Evolutionary conservation across 2,113 vertebrate species (phyloP), one percentile per base, ranked within the genome.

Genomic region (Odobenus rosmarus): DNA sequence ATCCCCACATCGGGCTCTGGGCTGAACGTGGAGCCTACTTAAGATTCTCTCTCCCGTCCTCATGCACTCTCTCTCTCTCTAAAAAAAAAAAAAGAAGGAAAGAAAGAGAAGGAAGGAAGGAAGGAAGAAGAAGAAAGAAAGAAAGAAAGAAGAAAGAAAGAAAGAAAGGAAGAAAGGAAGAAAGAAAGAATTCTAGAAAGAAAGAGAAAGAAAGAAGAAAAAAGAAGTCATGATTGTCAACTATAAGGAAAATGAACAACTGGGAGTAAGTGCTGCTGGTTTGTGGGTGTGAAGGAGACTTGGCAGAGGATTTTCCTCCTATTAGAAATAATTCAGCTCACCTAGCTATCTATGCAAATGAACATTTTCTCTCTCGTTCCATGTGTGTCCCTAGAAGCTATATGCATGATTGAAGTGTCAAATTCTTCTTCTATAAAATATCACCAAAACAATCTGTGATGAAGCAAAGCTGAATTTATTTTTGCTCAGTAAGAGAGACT

Each of bases 241-340:
- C 13, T 0, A 2, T 49, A 4, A 76, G 12, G 42, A 42, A 67
- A 23, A 46, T 0, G 55, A 62, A 15, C 10, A 42, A 2, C 18
- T 4, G 7, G 4, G 24, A 69, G 31, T 18, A 31, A 23, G 7
- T 0, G 4, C 14, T 77, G 10, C 19, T 84, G 55, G n/a, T 16
- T 11, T 59, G 9, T 10, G 15, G 7, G 8, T 7, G 0, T 24
- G 23, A 67, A 2, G 4, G 24, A 1, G 31, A 24, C 15, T 24
- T n/a, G 31, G 23, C 7, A 81, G 51, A 77, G 10, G 51, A 36
- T 10, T 31, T 11, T 31, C 36, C 39, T 94, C 36, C 19, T 57
- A 15, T 77, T 24, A 53, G 42, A 46, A 28, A 39, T 26, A 14
- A 31, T 13, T 46, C 33, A 59, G 77, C 4, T 86, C 26, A 33